Evolutionary conservation across 2,113 vertebrate species (phyloP), one percentile per base, ranked within the genome.

Genomic region (Thunnus maccoyii): DNA sequence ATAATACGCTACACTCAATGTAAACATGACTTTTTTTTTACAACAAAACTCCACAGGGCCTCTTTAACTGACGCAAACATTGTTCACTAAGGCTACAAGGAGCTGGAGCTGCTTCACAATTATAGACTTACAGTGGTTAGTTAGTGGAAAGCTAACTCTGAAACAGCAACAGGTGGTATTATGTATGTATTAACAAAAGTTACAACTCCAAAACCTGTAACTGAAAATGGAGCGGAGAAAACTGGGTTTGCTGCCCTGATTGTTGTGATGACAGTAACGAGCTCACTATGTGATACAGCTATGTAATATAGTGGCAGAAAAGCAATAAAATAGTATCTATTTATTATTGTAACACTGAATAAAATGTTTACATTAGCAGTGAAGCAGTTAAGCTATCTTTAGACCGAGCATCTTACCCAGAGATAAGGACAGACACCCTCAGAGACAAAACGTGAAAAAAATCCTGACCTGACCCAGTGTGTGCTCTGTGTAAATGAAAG

Each of bases 401-500:
- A 65, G 13, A 56, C 0, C 0, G 44, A 62, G 25, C 11, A 55
- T 14, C 15, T 70, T 57, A 80, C 18, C 30, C 18, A 44, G 32
- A 44, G 25, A 82, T 44, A 11, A 61, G 41, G 16, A 7, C 57
- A 32, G 27, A 30, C 27, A 30, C 27, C 4, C 10, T 1, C 25
- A 67, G 13, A 52, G 55, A 14, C 18, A 4, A 51, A 22, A 22
- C 1, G 22, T 22, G 22, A 22, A 22, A 22, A 3, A 65, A 30
- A 16, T 18, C 22, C 56, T 0, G 9, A 36, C 62, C n/a, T 80
- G 62, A 72, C 55, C 20, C 2, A 2, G 10, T 47, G 50, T 50
- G 36, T 50, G 25, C 8, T 51, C 27, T 50, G 61, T 36, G 52
- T 54, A 22, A 84, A 75, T 65, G 4, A 56, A 48, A 73, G 27